Base-by-base conservation (phyloP, 1,140 invertebrate genomes). In the Luehdorfia chinensis region DNA sequence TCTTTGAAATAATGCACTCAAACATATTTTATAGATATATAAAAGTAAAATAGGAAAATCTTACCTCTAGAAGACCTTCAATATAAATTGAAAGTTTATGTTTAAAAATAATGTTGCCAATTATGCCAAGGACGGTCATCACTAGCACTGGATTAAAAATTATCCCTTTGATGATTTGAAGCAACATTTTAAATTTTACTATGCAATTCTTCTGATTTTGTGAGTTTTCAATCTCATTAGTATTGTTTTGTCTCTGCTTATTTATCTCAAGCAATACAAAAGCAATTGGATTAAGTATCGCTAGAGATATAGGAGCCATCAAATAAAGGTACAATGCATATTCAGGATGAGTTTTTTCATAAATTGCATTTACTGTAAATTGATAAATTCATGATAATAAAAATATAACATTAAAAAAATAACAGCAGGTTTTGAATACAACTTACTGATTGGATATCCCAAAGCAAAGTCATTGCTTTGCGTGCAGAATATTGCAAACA, bases 381-480 rank as follows among this genome's bases (percentile, higher is more conserved):
- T 30, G 45, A 46, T 39, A 37, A 36, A 9, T n/a, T n/a, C n/a
- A n/a, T n/a, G n/a, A n/a, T n/a, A 34, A 53, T 50, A 32, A 43
- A 8, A 23, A 30, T 41, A 21, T 21, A 6, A 21, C 6, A 21
- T 21, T 21, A 2, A 21, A 21, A 21, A 21, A 21, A 21, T 21
- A 6, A 6, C 19, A 21, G 6, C 19, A 21, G 19, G 6, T 21
- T 21, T 21, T 3, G 12, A 39, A 32, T 4, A 5, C 36, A 53
- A 89, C 91, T 93, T 90, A 97, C 96, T 92, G 68, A 98, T 97
- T 2, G 97, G 97, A 88, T 95, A 98, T 49, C 97, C 97, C 59
- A 99, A 91, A 33, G 97, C 97, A 90, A 99, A 98, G 86, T 99
- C 97, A 90, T 99, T 99, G 74, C 96, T 97, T 75, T 98, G 97